Base-by-base conservation (phyloP, 2,797 vertebrate species). In the Sebastes wilsoni region DNA sequence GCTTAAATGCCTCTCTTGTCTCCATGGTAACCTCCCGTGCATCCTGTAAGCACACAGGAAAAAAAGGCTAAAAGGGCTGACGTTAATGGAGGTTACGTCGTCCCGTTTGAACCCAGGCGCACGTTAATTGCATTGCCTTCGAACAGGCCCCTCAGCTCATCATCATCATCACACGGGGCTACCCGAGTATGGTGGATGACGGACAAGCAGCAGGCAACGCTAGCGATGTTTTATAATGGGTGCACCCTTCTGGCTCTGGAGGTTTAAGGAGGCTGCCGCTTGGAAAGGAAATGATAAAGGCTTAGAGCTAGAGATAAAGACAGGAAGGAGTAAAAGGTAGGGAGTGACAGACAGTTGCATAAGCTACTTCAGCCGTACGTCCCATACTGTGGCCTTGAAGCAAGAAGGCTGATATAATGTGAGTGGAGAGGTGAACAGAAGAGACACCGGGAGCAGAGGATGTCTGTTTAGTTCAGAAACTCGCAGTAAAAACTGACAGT, bases 51-150 rank as follows among this genome's bases (percentile, higher is more conserved):
- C 9, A 46, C 23, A 16, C 13, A 77, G 42, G 1, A 38, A 38
- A 64, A 70, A 64, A 46, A 66, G 82, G 66, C 69, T 72, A 49
- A 75, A 71, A 74, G 72, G 66, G 64, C 55, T 9, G 2, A 4
- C 36, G 60, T 65, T 64, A 62, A 86, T 78, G 65, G 70, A 67
- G 86, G 67, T 72, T 74, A 81, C 54, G 5, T 75, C 79, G 79
- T 78, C 65, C 36, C 12, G 13, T 80, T 71, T 80, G 56, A 83
- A 81, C 77, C 23, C 66, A 27, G 55, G 30, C 32, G 11, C 25
- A 61, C 56, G 77, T 23, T 75, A 68, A 85, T 65, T 56, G 32
- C 22, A 42, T 52, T 70, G 61, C 61, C 23, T 69, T 25, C 3
- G 6, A 77, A 66, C 56, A 72, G 46, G 30, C 28, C 32, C 11